Percentiles rank a stretch among this genome's conserved stretches.
Conservation (phyloP, 2,797 vertebrate species). For the Pygocentrus nattereri region DNA sequence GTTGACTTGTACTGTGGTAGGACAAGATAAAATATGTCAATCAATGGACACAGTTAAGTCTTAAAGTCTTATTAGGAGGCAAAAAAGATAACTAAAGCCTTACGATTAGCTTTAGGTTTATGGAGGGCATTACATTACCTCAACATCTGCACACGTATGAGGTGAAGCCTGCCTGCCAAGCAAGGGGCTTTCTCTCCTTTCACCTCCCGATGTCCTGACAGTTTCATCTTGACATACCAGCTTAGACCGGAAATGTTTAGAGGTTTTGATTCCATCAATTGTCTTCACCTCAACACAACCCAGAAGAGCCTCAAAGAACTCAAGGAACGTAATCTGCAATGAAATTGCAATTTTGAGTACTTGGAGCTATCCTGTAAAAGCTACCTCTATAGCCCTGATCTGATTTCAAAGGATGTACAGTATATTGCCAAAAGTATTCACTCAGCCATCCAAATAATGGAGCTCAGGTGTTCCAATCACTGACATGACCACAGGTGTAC, state of each 20-base stretch:
- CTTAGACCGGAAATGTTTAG: background rate
- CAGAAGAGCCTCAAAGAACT: conserved; percentile 91
- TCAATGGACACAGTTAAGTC: background rate
- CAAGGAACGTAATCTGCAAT: conserved; percentile 90
- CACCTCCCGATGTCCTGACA: background rate
- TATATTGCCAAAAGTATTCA: no score
- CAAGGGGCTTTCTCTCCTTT: background rate
- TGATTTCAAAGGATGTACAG: no score
- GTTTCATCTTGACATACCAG: background rate
- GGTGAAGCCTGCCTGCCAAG: conserved; percentile 24
- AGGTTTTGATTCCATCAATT: conserved; percentile 40
- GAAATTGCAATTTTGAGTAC: background rate
- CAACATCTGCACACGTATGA: conserved; percentile 48
- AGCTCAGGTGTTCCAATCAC: no score
- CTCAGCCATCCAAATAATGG: no score
- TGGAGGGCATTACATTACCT: no score
- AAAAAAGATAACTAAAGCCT: no score
- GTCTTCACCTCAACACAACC: conserved; percentile 79
- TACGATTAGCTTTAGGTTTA: no score
- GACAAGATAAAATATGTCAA: background rate
- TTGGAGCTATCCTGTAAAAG: background rate
- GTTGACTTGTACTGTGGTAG: conserved; percentile 8
- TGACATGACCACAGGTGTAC: no score
- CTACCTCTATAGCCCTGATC: background rate
- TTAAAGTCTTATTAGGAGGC: background rate